Base-by-base conservation (phyloP, 1,140 invertebrate species). In the Scaptomyza graminum region DNA sequence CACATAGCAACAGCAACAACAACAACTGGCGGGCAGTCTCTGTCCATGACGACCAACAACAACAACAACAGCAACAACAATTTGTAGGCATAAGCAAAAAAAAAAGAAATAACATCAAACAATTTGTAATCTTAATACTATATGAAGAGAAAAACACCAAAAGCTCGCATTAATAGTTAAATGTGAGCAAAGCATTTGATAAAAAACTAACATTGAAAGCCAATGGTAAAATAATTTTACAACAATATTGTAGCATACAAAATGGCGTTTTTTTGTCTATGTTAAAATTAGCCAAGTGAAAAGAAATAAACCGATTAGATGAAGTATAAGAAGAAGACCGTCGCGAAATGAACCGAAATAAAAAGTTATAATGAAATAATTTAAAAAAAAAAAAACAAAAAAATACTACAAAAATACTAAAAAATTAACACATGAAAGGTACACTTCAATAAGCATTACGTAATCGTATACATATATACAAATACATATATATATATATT, bases 11-110 rank as follows among this genome's bases (percentile, higher is more conserved):
- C 62, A 74, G 46, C 49, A 51, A 13, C 8, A 59, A 79, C 49
- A 51, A 13, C 8, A 59, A 79, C 57, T 57, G 44, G 47, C 52
- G 52, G 34, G 34, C 61, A 54, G 5, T 3, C 61, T 51, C 51
- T 87, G 82, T 85, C 82, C 74, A 85, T 77, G 81, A 82, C 82
- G 81, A 81, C 74, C 60, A 74, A 82, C 60, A 73, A 51, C 64
- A 79, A 54, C 64, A 77, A 50, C 54, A 73, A 51, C 64, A 79
- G 49, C 64, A 77, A 50, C 54, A 60, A 41, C 44, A 71, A 74
- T 82, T 82, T 82, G 79, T 82, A 82, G 79, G 60, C 61, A 61
- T 82, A 81, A 81, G 78, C 61, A 54, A 74, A 55, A 52, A 49
- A 75, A 39, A n/a, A 39, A 16, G 34, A 43, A 44, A 51, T 43